phyloP scores from a whole-genome alignment of 1,140 invertebrate species.

The Nasonia vitripennis region DNA sequence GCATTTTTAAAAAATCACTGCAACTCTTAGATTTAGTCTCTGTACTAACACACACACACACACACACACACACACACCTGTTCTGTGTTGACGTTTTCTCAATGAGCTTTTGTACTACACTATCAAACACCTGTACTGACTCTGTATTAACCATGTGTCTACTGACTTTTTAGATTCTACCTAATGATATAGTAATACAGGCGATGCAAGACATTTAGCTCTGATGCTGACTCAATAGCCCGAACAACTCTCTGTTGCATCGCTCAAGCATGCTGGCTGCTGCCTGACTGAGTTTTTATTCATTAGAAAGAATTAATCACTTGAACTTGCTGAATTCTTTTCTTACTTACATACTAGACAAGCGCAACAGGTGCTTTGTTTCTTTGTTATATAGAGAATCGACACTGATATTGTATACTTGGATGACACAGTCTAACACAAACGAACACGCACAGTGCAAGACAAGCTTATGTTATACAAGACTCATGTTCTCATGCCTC shows the following conservation, averaged over 20 bases:
- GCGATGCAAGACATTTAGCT: slow-evolving; percentile 41
- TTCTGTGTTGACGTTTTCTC: slow-evolving; percentile 18
- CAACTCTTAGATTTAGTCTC: neutral
- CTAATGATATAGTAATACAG: slow-evolving; percentile 22
- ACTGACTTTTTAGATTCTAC: slow-evolving; percentile 32
- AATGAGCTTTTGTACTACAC: slow-evolving; percentile 27
- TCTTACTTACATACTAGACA: neutral
- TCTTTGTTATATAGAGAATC: slow-evolving; percentile 3
- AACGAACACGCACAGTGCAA: neutral
- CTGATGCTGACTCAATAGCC: slow-evolving; percentile 12
- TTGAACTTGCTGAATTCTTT: slow-evolving; percentile 8
- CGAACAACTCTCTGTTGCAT: slow-evolving; percentile 68
- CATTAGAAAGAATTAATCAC: slow-evolving; percentile 29
- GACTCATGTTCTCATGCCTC: neutral
- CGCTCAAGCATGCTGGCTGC: slow-evolving; percentile 73
- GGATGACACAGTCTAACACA: neutral
- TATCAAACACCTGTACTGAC: neutral
- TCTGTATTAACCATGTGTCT: slow-evolving; percentile 3
- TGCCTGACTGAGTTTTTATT: slow-evolving; percentile 62
- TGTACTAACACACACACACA: neutral
- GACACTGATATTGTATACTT: neutral
- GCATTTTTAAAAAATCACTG: neutral
- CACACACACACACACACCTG: neutral
- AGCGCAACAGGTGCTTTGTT: slow-evolving; percentile 24
- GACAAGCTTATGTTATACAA: neutral